Conservation (phyloP, 2,797 vertebrate genomes). For the Pyrocephalus nanus region DNA sequence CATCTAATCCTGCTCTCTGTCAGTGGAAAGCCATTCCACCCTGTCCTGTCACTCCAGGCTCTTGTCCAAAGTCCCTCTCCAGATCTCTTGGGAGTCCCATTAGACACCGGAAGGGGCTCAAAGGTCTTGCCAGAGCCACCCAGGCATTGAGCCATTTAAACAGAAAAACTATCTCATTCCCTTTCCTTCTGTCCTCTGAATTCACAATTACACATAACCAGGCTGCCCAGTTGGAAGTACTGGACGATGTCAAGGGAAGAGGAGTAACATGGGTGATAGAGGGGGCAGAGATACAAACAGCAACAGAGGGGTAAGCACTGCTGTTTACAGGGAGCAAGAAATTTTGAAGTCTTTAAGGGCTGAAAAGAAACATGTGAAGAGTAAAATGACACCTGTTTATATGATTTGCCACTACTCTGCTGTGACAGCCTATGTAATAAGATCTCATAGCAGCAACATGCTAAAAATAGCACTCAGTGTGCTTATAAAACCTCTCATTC, state of each 20-base stretch:
- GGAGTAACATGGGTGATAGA: neutral
- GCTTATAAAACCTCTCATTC: neutral
- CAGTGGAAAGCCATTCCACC: neutral
- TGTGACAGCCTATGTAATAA: neutral
- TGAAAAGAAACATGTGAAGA: neutral
- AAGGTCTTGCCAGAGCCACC: neutral
- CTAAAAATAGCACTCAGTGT: slow-evolving; percentile 32
- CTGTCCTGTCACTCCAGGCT: neutral
- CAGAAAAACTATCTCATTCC: neutral
- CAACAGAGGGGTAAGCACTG: neutral
- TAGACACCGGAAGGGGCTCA: neutral
- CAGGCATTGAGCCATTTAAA: neutral
- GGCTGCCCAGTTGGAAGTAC: neutral
- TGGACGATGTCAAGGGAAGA: neutral
- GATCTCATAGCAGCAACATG: neutral
- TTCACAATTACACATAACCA: neutral
- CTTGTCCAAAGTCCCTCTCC: no score
- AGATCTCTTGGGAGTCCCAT: neutral
- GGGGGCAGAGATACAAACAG: neutral
- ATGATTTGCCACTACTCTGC: neutral
- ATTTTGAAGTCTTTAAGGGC: neutral
- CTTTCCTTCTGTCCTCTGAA: neutral
- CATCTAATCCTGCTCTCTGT: neutral
- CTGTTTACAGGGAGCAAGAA: neutral
- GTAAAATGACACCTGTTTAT: neutral